Base-by-base conservation (phyloP, 2,888 invertebrate species). In the Meandrusa payeni region DNA sequence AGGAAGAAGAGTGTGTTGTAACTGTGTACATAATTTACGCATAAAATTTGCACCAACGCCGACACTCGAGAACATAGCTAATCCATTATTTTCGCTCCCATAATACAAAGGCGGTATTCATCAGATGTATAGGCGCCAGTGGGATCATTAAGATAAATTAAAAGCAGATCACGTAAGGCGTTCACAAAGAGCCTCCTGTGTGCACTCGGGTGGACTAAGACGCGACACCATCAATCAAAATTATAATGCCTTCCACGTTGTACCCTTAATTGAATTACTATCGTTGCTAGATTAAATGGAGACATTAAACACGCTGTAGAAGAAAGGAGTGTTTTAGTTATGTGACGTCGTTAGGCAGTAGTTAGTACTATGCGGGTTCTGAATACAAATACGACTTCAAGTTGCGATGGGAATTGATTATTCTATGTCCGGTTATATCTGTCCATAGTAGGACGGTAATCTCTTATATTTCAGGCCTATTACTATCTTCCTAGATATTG, bases 121-220 rank as follows among this genome's bases (percentile, higher is more conserved):
- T 17, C 48, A 47, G 44, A 40, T 37, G 44, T 32, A 38, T 43
- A 56, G 63, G 64, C 69, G 69, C 69, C 66, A 50, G 33, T 33
- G 40, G 48, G 52, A 57, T 65, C 59, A 62, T 71, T 69, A 63
- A 62, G 65, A 69, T 64, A 67, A 69, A 75, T 74, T 69, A 68
- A 61, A 69, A 69, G 51, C 73, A 70, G 67, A 70, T 67, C 72
- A 55, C 54, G 51, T 53, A 52, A 32, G 13, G 11, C 41, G 17
- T 26, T 9, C 23, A 36, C 23, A 36, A 42, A 23, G 42, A 22
- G 27, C 11, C 23, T 29, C 32, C 29, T 28, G 42, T 32, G 40
- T 36, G 17, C 36, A 29, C 36, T 28, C 29, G 23, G n/a, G 20
- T 42, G 24, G 7, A 42, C 36, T 29, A 22, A 22, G 36, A 23